Conservation (phyloP, 2,113 vertebrate genomes). For the Notothenia coriiceps region DNA sequence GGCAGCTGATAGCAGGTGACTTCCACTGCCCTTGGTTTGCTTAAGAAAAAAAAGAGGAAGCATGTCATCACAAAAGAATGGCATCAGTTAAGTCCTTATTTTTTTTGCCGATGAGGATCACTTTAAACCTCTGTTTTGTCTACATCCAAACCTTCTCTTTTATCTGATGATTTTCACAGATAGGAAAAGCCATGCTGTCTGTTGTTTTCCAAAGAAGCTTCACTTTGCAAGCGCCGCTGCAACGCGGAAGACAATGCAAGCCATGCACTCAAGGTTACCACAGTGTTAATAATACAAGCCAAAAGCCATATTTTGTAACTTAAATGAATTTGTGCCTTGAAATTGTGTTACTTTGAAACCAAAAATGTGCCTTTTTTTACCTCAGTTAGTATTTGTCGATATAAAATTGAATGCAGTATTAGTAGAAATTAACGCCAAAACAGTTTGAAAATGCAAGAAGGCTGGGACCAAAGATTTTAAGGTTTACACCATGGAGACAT, state of each 20-base stretch:
- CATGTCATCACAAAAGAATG: slow-evolving; percentile 73
- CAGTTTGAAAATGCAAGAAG: slow-evolving; percentile 49
- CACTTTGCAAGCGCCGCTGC: slow-evolving; percentile 39
- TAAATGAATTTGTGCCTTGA: slow-evolving; percentile 70
- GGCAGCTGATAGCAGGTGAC: slow-evolving; percentile 81
- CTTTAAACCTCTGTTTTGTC: slow-evolving; percentile 79
- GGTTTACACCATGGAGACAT: slow-evolving; percentile 70
- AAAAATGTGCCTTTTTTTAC: slow-evolving; percentile 78
- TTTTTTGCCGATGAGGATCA: slow-evolving; percentile 53
- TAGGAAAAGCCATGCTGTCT: slow-evolving; percentile 64
- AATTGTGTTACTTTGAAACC: slow-evolving; percentile 65
- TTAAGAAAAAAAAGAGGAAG: slow-evolving; percentile 74
- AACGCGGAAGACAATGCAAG: slow-evolving; percentile 46
- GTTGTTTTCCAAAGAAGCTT: slow-evolving; percentile 61
- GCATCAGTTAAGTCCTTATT: slow-evolving; percentile 58
- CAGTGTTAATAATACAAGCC: slow-evolving; percentile 79
- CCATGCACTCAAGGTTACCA: slow-evolving; percentile 81
- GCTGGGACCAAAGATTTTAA: slow-evolving; percentile 77
- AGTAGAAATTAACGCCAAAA: slow-evolving; percentile 58
- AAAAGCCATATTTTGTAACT: slow-evolving; percentile 77
- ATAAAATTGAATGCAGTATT: slow-evolving; percentile 76
- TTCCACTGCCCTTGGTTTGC: slow-evolving; percentile 78
- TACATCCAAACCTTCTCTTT: slow-evolving; percentile 64
- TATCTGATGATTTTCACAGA: slow-evolving; percentile 73
- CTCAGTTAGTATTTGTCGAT: slow-evolving; percentile 71